These are phyloP conservation scores for Acipenser ruthenus DNA, from an alignment of 2,797 vertebrate species.

Conservation along the genomic window DNA sequence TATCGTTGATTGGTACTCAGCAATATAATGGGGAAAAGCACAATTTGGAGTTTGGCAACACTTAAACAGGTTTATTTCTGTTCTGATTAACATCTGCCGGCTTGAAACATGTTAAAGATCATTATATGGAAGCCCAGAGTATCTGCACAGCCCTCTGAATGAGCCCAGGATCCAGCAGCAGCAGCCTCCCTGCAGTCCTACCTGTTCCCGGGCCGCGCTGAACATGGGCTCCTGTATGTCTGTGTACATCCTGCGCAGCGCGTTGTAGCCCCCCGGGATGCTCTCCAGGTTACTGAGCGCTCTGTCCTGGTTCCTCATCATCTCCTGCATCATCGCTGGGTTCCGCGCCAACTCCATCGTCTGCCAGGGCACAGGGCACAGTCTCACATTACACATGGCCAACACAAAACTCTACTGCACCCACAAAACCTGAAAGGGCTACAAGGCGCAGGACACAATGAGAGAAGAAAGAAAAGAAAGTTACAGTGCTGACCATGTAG, in stretches of 20 bases:
- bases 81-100: too few species aligned
- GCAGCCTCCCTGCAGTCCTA: conserved; percentile 26
- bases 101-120: too few species aligned
- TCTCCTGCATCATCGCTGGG: conserved; percentile 99
- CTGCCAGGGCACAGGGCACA: conserved; percentile 41
- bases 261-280: conserved; percentile 95
- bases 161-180: too few species aligned
- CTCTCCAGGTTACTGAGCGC: conserved; percentile 97
- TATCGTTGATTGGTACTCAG: too few species aligned
- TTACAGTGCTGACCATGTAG: background rate
- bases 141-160: too few species aligned
- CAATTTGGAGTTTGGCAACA: too few species aligned
- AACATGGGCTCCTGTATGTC: conserved; percentile 99
- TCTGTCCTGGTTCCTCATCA: conserved; percentile 98
- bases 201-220: conserved; percentile 94
- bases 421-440: background rate
- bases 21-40: too few species aligned
- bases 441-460: conserved; percentile 3
- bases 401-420: background rate
- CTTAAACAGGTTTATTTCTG: too few species aligned
- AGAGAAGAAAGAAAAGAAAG: conserved; percentile 4
- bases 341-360: conserved; percentile 96
- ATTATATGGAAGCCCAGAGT: too few species aligned
- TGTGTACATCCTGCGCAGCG: conserved; percentile 95
- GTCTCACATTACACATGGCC: background rate